Conservation (phyloP, 2,113 vertebrate genomes). For the Ahaetulla prasina region DNA sequence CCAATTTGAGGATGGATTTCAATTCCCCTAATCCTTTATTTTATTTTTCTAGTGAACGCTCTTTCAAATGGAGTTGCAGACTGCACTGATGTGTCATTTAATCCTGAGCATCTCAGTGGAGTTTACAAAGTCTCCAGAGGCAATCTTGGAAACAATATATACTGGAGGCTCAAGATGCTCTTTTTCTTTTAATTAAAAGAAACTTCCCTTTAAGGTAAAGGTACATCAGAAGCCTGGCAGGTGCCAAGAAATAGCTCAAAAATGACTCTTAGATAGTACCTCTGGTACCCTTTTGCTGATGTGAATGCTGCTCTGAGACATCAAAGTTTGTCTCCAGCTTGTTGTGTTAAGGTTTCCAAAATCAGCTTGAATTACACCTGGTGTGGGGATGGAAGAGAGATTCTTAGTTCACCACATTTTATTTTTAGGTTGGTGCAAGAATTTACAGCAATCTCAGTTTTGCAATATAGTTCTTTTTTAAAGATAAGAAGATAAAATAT, state of each 20-base stretch:
- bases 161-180: neutral
- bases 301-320: neutral
- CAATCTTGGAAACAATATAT: neutral
- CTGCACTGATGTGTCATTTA: neutral
- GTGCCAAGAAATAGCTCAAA: neutral
- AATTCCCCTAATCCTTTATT: neutral
- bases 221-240: neutral
- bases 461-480: neutral
- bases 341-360: neutral
- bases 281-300: neutral
- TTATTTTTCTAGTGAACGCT: neutral
- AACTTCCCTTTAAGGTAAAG: neutral
- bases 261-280: neutral
- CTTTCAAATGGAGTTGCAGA: neutral
- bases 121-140: neutral
- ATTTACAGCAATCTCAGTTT: neutral
- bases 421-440: neutral
- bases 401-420: neutral
- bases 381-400: neutral
- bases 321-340: neutral
- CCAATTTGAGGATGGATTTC: neutral
- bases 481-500: neutral
- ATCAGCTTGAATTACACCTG: neutral
- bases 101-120: neutral
- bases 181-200: neutral